Evolutionary conservation across 2,888 invertebrate species (phyloP).

Genomic region (Apamea sordens): DNA sequence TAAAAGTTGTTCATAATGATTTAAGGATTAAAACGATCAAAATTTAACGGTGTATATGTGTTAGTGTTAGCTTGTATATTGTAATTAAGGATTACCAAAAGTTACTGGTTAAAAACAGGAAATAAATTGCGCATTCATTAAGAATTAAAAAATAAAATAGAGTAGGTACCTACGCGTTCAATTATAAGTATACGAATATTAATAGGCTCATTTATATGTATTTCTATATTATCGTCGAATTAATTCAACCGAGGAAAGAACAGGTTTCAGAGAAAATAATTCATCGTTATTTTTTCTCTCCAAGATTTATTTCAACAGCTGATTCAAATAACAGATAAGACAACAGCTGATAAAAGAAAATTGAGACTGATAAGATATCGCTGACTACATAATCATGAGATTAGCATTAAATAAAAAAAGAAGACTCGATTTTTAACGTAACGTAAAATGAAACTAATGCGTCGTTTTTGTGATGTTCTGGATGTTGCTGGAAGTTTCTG

Average conservation of each 20-base stretch:
- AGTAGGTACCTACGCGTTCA: not conserved
- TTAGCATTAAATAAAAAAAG: slow-evolving; percentile 2
- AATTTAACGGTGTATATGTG: too few species aligned
- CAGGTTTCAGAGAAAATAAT: not conserved
- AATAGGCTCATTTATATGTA: not conserved
- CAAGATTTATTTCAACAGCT: slow-evolving; percentile 25
- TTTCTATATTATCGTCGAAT: not conserved
- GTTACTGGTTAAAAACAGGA: too few species aligned
- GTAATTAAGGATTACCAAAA: too few species aligned
- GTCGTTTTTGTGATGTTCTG: too few species aligned
- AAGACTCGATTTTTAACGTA: not conserved
- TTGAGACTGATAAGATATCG: slow-evolving; percentile 31
- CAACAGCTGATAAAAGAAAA: slow-evolving; percentile 38
- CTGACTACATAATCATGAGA: slow-evolving; percentile 21
- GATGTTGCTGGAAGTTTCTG: not conserved
- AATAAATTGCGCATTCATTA: too few species aligned
- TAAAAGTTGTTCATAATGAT: too few species aligned
- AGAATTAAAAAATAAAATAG: not conserved
- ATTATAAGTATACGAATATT: slow-evolving; percentile 1
- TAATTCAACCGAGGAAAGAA: not conserved
- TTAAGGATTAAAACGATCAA: too few species aligned
- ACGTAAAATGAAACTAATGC: not conserved
- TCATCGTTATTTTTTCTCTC: not conserved
- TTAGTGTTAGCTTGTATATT: too few species aligned
- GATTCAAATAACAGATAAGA: slow-evolving; percentile 37